phyloP scores from a whole-genome alignment of 1,140 invertebrate genomes.

The Zophobas morio region DNA sequence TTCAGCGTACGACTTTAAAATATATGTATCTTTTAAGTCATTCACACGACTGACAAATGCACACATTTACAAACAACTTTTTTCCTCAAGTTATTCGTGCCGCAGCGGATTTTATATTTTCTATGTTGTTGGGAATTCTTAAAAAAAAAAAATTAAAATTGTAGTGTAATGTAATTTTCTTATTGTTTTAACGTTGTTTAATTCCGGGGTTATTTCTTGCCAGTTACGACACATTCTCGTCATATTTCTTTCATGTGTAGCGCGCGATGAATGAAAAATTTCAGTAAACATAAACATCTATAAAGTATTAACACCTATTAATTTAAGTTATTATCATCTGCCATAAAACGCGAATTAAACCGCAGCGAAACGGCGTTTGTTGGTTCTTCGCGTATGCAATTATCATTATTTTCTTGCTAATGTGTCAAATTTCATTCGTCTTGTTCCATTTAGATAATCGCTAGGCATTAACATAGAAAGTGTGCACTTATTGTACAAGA shows the following conservation, averaged over 20 bases:
- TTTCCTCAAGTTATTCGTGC: too few relatives aligned
- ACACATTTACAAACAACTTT: too few relatives aligned
- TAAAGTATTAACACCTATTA: slow-evolving; percentile 11
- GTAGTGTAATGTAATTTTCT: too few relatives aligned
- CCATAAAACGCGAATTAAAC: slow-evolving; percentile 11
- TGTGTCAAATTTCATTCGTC: neutral
- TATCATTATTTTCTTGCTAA: slow-evolving; percentile 13
- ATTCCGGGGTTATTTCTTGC: neutral
- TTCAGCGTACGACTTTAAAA: neutral
- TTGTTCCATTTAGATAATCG: slow-evolving; percentile 21
- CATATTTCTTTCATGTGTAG: neutral
- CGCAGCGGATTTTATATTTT: too few relatives aligned
- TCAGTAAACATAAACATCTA: slow-evolving; percentile 13
- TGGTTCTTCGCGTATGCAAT: neutral
- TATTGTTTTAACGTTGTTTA: neutral
- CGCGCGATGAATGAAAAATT: slow-evolving; percentile 11
- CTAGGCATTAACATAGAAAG: slow-evolving; percentile 19
- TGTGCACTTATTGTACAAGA: slow-evolving; percentile 14
- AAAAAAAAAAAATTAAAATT: too few relatives aligned
- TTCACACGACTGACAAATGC: too few relatives aligned
- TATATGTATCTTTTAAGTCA: too few relatives aligned
- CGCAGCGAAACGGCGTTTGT: neutral
- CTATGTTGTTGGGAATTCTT: too few relatives aligned
- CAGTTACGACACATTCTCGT: neutral
- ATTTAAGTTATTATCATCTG: slow-evolving; percentile 14